These are phyloP conservation scores for Habropoda laboriosa DNA, from an alignment of 1,140 invertebrate species.

Conservation along the genomic window DNA sequence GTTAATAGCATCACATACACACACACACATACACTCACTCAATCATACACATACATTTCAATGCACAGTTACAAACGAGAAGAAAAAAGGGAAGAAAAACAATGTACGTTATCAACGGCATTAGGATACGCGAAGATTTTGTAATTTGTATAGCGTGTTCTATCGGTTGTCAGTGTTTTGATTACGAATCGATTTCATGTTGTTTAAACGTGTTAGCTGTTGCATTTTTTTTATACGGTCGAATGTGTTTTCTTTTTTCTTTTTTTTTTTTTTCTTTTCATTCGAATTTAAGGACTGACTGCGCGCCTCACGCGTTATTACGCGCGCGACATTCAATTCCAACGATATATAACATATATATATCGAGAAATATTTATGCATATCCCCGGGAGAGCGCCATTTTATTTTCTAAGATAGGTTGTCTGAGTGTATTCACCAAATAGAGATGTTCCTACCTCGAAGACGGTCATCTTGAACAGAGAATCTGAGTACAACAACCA, in stretches of 20 bases:
- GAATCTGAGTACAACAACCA: conserved; percentile 53
- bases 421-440: conserved; percentile 42
- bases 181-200: conserved; percentile 39
- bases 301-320: conserved; percentile 9
- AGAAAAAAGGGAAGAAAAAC: neutral
- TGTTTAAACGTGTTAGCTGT: conserved; percentile 51
- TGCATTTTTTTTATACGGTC: conserved; percentile 45
- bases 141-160: conserved; percentile 14
- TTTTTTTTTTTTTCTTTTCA: neutral
- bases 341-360: neutral
- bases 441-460: conserved; percentile 41
- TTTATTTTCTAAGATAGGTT: conserved; percentile 35
- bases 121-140: conserved; percentile 18
- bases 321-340: conserved; percentile 25
- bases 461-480: conserved; percentile 43
- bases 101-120: conserved; percentile 4
- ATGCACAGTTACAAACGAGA: conserved; percentile 13
- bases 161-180: conserved; percentile 31
- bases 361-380: conserved; percentile 32
- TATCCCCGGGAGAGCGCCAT: conserved; percentile 21
- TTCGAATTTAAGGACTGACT: conserved; percentile 35
- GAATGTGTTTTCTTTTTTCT: conserved; percentile 1
- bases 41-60: neutral
- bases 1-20: conserved; percentile 23
- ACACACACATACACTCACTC: neutral